Base-by-base conservation (phyloP, 2,888 invertebrate species). In the Patella ulyssiponensis region DNA sequence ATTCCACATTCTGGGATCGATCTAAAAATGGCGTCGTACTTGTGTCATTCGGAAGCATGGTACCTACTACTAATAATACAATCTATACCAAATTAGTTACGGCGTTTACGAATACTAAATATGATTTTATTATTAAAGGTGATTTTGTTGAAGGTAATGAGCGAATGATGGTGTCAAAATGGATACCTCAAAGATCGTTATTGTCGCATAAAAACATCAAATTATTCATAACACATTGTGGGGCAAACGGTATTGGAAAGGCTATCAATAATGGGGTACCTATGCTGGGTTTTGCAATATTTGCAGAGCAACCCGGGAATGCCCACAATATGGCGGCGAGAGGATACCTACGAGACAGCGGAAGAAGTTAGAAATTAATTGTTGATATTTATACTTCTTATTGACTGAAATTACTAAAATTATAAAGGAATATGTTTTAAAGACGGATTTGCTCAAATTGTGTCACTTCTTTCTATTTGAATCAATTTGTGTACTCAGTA, bases 191-290 rank as follows among this genome's bases (percentile, higher is more conserved):
- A 73, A 83, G 84, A 52, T 85, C 85, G 54, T 72, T 87, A 0
- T 82, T 87, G 17, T 85, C 79, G n/a, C 85, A 87, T 71, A 73
- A 56, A 9, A 85, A 83, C 44, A 77, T 79, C 7, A 83, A 82
- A 75, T 75, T 85, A 14, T 85, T 88, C 73, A 80, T 88, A 14
- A 83, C 86, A 12, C 88, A 88, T 74, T 86, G 85, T 53, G 88
- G 88, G 3, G 80, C 74, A 52, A 85, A 84, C 71, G 83, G 87
- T 9, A 82, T 82, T 44, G 84, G 80, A 78, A 87, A 88, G 75
- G 85, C 82, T 5, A 54, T 88, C n/a, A 86, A 82, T 72, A 82
- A 86, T 75, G 87, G 80, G 3, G 84, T 87, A 11, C 88, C 88
- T 1, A 84, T 87, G 80, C 69, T 88, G 2, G 79, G 81, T 2